A percentile compares a stretch with the other conserved stretches of the same genome.
Conservation (phyloP, 2,888 invertebrate genomes). For the Sussaba pulchella region DNA sequence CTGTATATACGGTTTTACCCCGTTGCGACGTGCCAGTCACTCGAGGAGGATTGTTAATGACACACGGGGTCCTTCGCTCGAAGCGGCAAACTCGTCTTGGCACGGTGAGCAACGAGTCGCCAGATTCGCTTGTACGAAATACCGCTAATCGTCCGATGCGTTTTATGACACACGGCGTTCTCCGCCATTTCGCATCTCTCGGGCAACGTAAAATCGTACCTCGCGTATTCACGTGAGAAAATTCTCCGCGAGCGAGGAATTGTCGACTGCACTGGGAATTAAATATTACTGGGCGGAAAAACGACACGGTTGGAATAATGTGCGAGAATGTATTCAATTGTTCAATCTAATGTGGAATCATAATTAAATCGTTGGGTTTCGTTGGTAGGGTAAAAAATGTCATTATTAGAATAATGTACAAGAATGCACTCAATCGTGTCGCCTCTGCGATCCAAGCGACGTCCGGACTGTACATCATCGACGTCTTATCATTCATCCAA, state of each 20-base stretch:
- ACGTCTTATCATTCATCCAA: too few relatives aligned
- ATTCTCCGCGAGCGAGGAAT: slow-evolving; percentile 21
- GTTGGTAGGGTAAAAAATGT: too few relatives aligned
- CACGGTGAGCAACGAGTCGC: slow-evolving; percentile 17
- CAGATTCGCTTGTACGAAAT: slow-evolving; percentile 13
- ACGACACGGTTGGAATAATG: too few relatives aligned
- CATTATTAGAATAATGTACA: too few relatives aligned
- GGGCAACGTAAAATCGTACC: neutral
- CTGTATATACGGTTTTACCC: slow-evolving; percentile 20
- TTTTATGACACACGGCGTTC: slow-evolving; percentile 25
- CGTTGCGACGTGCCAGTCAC: slow-evolving; percentile 5
- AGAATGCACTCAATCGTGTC: too few relatives aligned
- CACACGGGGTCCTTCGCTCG: slow-evolving; percentile 17
- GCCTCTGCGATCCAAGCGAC: too few relatives aligned
- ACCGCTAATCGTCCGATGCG: slow-evolving; percentile 25
- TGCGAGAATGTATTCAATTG: too few relatives aligned
- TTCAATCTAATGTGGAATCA: too few relatives aligned
- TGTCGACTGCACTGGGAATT: slow-evolving; percentile 10
- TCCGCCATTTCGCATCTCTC: slow-evolving; percentile 23
- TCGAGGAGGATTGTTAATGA: slow-evolving; percentile 53
- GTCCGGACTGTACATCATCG: too few relatives aligned
- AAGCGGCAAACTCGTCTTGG: neutral
- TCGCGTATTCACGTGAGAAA: slow-evolving; percentile 7
- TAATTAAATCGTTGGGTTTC: too few relatives aligned
- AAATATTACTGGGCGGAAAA: too few relatives aligned